These are phyloP conservation scores for Anthonomus grandis DNA, from an alignment of 1,140 invertebrate genomes.

Conservation along the genomic window DNA sequence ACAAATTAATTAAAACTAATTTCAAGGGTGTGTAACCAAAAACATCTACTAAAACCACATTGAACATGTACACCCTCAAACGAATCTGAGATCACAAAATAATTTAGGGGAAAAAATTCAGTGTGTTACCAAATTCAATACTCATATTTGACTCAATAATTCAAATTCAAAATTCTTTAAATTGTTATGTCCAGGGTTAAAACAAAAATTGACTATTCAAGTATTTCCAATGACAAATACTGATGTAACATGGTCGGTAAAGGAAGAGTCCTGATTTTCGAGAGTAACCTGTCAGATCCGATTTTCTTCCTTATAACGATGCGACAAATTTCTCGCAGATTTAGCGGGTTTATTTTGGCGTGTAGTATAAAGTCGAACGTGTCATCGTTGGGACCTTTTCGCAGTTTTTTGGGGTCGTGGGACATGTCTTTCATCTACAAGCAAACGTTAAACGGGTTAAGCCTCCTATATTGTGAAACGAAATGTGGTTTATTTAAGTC, in stretches of 20 bases:
- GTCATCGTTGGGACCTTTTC: constrained; percentile 32
- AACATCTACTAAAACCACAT: too few relatives aligned
- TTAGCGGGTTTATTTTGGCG: constrained; percentile 49
- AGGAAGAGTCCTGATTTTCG: constrained; percentile 42
- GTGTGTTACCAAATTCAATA: too few relatives aligned
- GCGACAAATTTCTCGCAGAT: constrained; percentile 50
- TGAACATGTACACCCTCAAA: too few relatives aligned
- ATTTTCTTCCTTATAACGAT: constrained; percentile 46
- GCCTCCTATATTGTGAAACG: neutral
- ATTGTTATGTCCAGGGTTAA: too few relatives aligned
- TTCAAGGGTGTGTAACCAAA: too few relatives aligned
- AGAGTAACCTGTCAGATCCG: constrained; percentile 35
- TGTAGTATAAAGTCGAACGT: constrained; percentile 41
- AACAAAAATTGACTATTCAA: too few relatives aligned
- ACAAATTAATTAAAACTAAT: too few relatives aligned
- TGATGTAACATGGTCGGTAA: constrained; percentile 44
- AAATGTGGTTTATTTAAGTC: too few relatives aligned
- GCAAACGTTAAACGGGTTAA: neutral
- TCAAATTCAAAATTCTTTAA: too few relatives aligned
- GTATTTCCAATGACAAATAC: constrained; percentile 43
- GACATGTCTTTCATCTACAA: constrained; percentile 35
- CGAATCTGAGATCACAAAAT: too few relatives aligned
- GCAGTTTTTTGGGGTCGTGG: constrained; percentile 39
- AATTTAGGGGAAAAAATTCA: too few relatives aligned
- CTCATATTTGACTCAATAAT: too few relatives aligned